Conservation (phyloP, 2,113 vertebrate genomes). For the Hyperopisus bebe region DNA sequence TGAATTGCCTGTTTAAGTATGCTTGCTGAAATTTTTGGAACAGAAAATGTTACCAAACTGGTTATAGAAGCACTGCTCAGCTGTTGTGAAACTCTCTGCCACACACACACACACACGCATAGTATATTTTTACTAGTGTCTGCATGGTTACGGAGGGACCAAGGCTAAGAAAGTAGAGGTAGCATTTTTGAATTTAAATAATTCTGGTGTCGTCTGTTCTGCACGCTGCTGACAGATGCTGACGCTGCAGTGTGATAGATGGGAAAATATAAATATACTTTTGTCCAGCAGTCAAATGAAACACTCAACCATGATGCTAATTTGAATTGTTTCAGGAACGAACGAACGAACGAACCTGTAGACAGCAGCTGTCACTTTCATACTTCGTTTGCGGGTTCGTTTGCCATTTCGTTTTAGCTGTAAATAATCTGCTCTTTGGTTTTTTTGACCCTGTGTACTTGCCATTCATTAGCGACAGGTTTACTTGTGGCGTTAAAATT, state of each 20-base stretch:
- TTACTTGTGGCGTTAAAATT: background rate
- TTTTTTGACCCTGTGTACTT: background rate
- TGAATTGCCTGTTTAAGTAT: background rate
- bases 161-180: background rate
- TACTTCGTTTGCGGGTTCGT: background rate
- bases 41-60: background rate
- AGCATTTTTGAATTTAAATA: background rate
- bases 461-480: background rate
- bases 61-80: background rate
- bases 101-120: background rate
- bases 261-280: background rate
- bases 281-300: background rate
- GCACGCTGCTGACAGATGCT: background rate
- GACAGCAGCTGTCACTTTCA: background rate
- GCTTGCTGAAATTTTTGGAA: background rate
- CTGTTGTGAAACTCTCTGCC: background rate
- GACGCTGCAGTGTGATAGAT: background rate
- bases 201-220: background rate
- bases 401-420: background rate
- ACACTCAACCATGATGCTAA: background rate
- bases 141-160: background rate
- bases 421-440: background rate
- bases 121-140: background rate
- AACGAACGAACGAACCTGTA: background rate
- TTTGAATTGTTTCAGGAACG: background rate